phyloP scores from a whole-genome alignment of 2,888 invertebrate genomes.

The Polia nebulosa region DNA sequence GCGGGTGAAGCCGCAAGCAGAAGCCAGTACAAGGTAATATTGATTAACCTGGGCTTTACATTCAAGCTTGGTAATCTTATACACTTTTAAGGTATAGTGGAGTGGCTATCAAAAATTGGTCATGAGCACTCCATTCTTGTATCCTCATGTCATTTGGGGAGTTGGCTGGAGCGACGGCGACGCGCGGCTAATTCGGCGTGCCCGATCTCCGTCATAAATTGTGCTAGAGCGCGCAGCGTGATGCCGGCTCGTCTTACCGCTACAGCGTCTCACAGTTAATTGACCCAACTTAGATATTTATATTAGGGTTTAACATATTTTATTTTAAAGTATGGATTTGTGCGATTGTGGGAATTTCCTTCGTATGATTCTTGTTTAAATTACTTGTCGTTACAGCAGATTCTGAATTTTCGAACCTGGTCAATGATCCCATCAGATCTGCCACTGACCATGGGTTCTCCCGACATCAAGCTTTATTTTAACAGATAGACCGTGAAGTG shows the following conservation, averaged over 20 bases:
- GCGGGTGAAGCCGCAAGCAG: too few relatives aligned
- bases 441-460: conserved; percentile 15
- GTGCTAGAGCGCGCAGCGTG: conserved; percentile 78
- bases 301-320: conserved; percentile 72
- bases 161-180: conserved; percentile 27
- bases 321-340: conserved; percentile 52
- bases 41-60: too few relatives aligned
- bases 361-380: conserved; percentile 5
- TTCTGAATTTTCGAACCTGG: conserved; percentile 2
- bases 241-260: conserved; percentile 79
- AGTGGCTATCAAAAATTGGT: too few relatives aligned
- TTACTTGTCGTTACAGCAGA: conserved; percentile 5
- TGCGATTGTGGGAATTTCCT: conserved; percentile 56
- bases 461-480: conserved; percentile 1
- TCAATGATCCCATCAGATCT: conserved; percentile 19
- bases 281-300: conserved; percentile 80
- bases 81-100: too few relatives aligned
- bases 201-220: conserved; percentile 76
- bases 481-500: conserved; percentile 34
- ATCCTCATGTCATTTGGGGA: not conserved
- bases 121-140: conserved; percentile 27
- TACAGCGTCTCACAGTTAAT: conserved; percentile 77
- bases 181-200: conserved; percentile 77
- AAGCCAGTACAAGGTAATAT: too few relatives aligned
- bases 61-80: too few relatives aligned